A percentile compares a stretch with the other conserved stretches of the same genome.
phyloP scores from a whole-genome alignment of 2,113 vertebrate genomes.

The Bubo blakistoni region DNA sequence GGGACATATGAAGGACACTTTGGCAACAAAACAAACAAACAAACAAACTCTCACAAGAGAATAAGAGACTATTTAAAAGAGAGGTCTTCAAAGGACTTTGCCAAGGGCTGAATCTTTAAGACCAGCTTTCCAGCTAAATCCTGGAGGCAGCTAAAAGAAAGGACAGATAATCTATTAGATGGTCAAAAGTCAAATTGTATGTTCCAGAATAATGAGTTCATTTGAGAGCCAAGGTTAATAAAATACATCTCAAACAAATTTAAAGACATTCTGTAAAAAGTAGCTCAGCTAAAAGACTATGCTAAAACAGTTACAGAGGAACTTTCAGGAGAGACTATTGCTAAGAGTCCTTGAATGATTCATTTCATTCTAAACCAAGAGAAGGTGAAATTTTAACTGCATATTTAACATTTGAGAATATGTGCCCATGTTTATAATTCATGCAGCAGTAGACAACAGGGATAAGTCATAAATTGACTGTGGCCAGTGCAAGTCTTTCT shows the following conservation, averaged over 20 bases:
- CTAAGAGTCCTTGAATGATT: not conserved
- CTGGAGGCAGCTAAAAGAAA: not conserved
- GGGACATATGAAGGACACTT: not conserved
- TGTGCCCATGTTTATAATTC: not conserved
- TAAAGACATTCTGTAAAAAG: not conserved
- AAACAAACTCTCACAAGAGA: not conserved
- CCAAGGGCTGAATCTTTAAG: not conserved
- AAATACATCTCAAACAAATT: not conserved
- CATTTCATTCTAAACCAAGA: not conserved
- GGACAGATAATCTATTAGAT: conserved; percentile 9
- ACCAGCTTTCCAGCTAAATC: not conserved
- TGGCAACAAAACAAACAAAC: not conserved
- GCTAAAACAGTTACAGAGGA: not conserved
- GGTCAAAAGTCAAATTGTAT: not conserved
- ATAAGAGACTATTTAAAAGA: not conserved
- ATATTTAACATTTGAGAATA: not conserved
- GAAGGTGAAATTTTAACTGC: not conserved
- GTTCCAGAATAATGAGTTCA: not conserved
- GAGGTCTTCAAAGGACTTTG: not conserved
- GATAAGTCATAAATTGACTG: not conserved
- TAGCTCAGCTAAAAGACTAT: not conserved
- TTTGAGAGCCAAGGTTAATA: conserved; percentile 16
- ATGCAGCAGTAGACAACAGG: not conserved
- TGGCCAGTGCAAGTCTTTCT: not conserved
- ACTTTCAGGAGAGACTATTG: not conserved